Percentiles rank a stretch among this genome's conserved stretches.
Evolutionary conservation across 2,888 invertebrate species (phyloP).

Genomic region (Eupithecia insigniata): DNA sequence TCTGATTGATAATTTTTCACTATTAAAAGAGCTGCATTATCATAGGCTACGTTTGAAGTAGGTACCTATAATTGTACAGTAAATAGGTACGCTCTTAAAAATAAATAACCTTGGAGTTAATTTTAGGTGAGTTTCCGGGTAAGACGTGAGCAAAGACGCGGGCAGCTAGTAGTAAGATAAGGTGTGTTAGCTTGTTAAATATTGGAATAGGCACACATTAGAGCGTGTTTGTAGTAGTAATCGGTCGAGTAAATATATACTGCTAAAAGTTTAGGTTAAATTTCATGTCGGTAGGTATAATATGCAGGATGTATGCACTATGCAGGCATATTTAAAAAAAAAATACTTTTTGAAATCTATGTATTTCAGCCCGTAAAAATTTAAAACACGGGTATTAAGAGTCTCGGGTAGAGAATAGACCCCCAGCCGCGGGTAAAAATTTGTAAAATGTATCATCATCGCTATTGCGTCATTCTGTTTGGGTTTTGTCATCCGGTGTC

Average conservation of each 20-base stretch:
- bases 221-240: constrained; percentile 3
- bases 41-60: too few relatives aligned
- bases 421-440: background rate
- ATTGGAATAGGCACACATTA: constrained; percentile 10
- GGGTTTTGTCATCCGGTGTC: background rate
- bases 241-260: constrained; percentile 7
- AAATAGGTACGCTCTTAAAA: background rate
- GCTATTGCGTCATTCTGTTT: background rate
- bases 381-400: background rate
- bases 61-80: too few relatives aligned
- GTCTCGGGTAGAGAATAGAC: background rate
- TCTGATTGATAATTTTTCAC: background rate
- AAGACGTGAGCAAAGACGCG: background rate
- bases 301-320: too few relatives aligned
- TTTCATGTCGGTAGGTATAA: background rate
- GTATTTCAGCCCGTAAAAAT: background rate
- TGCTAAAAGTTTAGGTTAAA: background rate
- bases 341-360: background rate
- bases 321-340: background rate
- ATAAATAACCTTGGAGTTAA: background rate
- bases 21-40: too few relatives aligned
- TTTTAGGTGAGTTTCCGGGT: background rate
- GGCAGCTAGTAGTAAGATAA: constrained; percentile 5
- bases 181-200: background rate
- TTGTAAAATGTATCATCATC: background rate